Evolutionary conservation across 2,797 vertebrate species (phyloP), one percentile per base, ranked within the genome.

Genomic region (Poeciliopsis gracilis): DNA sequence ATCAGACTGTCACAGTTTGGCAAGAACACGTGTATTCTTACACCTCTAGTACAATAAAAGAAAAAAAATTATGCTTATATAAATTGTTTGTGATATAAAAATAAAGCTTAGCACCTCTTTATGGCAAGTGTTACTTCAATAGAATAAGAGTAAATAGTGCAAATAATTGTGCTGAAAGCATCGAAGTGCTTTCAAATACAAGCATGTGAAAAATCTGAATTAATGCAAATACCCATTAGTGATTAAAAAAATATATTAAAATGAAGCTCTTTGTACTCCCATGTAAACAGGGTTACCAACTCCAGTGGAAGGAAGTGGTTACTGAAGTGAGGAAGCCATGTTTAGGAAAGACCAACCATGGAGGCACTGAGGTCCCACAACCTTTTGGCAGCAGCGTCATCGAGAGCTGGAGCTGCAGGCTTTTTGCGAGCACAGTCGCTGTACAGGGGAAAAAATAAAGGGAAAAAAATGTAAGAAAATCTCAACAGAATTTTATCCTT

Each of bases 291-390:
- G 33, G 25, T n/a, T 13, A 47, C 33, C 23, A 75, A 55, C 63
- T 73, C 72, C 46, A 33, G 30, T 76, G 45, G 25, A 55, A 28
- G 47, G 51, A 74, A 61, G 18, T 20, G 41, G 25, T 47, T 28
- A 73, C 41, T 0, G 36, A 76, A 75, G 63, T 23, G 30, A 25
- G 10, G 51, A 45, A 49, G n/a, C 55, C 57, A 69, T 70, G 49
- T 77, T 91, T 87, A 95, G 18, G 81, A 80, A 80, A 95, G 88
- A 55, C 93, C 91, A 7, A 95, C 94, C 94, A 95, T 94, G 63
- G 93, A 93, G 11, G 90, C 81, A 57, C 95, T 96, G 77, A 96
- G 86, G 59, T 95, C 93, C 95, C 95, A 96, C 51, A 96, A 93
- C 85, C 66, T 93, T 80, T 85, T 92, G 53, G 95, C 95, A 25